phyloP scores from a whole-genome alignment of 2,797 vertebrate genomes.

The Hydrolagus colliei region DNA sequence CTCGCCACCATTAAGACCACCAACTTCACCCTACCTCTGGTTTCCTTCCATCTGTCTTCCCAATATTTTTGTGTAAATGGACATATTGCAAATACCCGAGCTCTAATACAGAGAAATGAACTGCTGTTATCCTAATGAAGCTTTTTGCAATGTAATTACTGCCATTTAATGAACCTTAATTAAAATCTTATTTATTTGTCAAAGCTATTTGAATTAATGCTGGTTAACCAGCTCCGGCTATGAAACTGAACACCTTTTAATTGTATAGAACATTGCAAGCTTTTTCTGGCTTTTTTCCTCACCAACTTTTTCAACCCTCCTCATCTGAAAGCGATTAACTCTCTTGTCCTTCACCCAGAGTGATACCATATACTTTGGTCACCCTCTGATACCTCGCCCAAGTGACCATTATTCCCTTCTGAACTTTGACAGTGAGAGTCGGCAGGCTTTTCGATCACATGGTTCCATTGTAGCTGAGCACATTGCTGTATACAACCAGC shows the following conservation, averaged over 20 bases:
- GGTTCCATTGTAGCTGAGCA: no score
- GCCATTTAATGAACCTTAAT: not conserved
- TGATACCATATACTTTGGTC: no score
- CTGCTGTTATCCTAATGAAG: no score
- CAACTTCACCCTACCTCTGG: not conserved
- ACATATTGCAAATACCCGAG: not conserved
- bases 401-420: no score
- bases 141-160: not conserved
- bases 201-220: not conserved
- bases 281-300: no score
- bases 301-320: no score
- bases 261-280: not conserved
- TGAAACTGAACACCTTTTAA: not conserved
- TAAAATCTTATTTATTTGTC: not conserved
- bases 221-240: not conserved
- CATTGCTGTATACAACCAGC: no score
- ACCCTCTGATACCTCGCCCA: no score
- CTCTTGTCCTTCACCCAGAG: no score
- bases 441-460: no score
- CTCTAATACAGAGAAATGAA: slow-evolving; percentile 1
- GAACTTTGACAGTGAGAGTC: no score
- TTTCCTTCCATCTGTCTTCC: slow-evolving; percentile 16
- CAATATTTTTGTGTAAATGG: not conserved
- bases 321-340: no score
- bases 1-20: slow-evolving; percentile 12